Conservation (phyloP, 2,888 invertebrate genomes). For the Homarus gammarus region DNA sequence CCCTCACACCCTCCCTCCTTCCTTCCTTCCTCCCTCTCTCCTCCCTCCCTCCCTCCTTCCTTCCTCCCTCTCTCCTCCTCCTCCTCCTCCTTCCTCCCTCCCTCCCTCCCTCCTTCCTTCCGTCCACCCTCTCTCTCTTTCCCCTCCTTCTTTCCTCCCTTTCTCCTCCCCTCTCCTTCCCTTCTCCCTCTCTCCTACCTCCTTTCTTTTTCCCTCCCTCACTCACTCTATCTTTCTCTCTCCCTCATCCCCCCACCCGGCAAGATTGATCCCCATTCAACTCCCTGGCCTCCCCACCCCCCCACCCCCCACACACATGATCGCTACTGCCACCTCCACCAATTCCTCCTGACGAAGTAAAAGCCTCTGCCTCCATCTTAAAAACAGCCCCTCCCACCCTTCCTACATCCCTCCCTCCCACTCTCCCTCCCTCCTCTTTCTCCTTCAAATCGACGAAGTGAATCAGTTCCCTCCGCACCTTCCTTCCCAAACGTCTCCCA, state of each 20-base stretch:
- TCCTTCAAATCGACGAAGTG: too few relatives aligned
- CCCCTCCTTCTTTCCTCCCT: background rate
- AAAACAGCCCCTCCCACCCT: too few relatives aligned
- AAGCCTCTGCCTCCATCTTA: too few relatives aligned
- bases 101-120: background rate
- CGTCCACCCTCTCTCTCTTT: background rate
- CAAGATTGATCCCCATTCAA: background rate
- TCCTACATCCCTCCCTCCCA: too few relatives aligned
- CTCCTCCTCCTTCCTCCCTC: background rate
- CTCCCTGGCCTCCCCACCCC: too few relatives aligned
- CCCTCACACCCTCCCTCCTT: background rate
- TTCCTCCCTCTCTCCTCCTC: background rate
- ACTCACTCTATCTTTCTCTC: background rate
- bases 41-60: background rate
- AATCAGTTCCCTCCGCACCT: too few relatives aligned
- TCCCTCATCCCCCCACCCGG: slow-evolving; percentile 15
- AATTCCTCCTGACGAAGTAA: too few relatives aligned
- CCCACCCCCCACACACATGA: background rate
- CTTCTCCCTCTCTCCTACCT: background rate
- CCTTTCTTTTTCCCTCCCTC: background rate
- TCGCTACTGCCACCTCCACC: background rate
- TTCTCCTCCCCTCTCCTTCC: background rate
- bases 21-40: background rate
- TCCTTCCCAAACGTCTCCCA: too few relatives aligned
- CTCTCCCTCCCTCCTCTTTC: too few relatives aligned